These are phyloP conservation scores for Macrostomum cliftonense DNA, from an alignment of 2,888 invertebrate genomes.

Conservation along the genomic window DNA sequence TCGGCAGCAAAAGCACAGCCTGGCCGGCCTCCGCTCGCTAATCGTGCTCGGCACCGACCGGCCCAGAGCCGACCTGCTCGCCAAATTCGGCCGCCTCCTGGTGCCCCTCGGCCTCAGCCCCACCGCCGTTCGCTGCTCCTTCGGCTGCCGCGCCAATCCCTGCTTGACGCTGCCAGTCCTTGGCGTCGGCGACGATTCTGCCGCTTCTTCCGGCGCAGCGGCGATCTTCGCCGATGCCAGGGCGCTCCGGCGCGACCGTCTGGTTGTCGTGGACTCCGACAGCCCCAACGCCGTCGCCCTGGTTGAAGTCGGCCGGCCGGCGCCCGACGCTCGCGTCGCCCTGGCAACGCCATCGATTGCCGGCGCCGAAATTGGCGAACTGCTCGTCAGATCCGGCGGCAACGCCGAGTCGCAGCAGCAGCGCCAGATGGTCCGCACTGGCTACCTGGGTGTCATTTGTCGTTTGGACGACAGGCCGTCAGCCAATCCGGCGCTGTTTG, in stretches of 20 bases:
- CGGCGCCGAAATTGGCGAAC: too few relatives aligned
- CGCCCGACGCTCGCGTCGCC: too few relatives aligned
- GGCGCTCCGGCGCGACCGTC: slow-evolving; percentile 84
- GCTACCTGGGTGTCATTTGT: too few relatives aligned
- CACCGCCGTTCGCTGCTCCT: slow-evolving; percentile 91
- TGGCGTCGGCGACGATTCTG: neutral
- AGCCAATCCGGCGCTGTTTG: slow-evolving; percentile 77
- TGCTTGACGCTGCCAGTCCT: too few relatives aligned
- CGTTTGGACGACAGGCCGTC: too few relatives aligned
- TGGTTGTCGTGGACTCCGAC: slow-evolving; percentile 88
- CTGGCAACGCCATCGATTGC: too few relatives aligned
- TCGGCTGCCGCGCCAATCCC: slow-evolving; percentile 86
- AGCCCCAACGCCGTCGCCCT: slow-evolving; percentile 90
- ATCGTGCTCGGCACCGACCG: slow-evolving; percentile 96
- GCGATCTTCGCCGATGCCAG: slow-evolving; percentile 88
- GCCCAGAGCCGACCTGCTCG: slow-evolving; percentile 76
- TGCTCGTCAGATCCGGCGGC: too few relatives aligned
- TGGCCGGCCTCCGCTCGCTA: slow-evolving; percentile 86
- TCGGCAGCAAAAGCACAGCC: slow-evolving; percentile 18
- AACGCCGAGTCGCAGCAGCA: too few relatives aligned
- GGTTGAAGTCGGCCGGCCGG: slow-evolving; percentile 65
- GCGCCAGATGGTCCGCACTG: too few relatives aligned
- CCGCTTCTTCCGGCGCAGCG: slow-evolving; percentile 83
- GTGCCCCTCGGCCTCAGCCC: slow-evolving; percentile 82
- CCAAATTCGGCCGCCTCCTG: slow-evolving; percentile 79